Base-by-base conservation (phyloP, 2,113 vertebrate genomes). In the Chitala chitala region DNA sequence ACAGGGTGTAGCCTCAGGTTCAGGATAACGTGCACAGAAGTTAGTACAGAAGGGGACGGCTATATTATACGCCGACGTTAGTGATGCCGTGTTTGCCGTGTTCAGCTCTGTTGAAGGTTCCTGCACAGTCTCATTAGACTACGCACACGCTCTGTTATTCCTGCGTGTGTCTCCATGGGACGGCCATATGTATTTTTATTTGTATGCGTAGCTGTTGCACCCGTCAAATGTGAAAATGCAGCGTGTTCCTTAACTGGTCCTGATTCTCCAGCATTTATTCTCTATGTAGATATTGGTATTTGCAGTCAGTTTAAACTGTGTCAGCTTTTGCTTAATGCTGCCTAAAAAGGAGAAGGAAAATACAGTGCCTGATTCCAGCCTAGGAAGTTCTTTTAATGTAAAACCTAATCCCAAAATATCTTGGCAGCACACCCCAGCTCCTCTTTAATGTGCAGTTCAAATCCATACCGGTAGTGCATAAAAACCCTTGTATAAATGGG, bases 321-420 rank as follows among this genome's bases (percentile, higher is more conserved):
- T 75, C 76, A 77, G 72, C 72, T 82, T 82, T 78, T 65, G 44
- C 76, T 68, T 77, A 79, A 82, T 75, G 73, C 75, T 15, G 36
- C 7, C 20, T 50, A 20, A 51, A 63, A 58, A 56, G 38, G 70
- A 63, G 65, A 17, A 29, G 73, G 58, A 64, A 66, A 65, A 50
- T 31, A 29, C 74, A 61, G 59, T 70, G 73, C 54, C 79, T 74
- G 71, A 74, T 79, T 79, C 65, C 64, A 76, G 76, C 72, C 55
- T 29, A 75, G 73, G 69, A 82, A 79, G 77, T 64, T 79, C 76
- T 81, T 80, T 81, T 78, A 83, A 81, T 78, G 80, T 79, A 70
- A 80, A 81, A 78, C 75, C 29, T 81, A 83, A 83, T 83, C 79
- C 76, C 42, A 56, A 76, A 83, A 81, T 79, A 81, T 81, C 74